Base-by-base conservation (phyloP, 2,113 vertebrate genomes). In the Colius striatus region DNA sequence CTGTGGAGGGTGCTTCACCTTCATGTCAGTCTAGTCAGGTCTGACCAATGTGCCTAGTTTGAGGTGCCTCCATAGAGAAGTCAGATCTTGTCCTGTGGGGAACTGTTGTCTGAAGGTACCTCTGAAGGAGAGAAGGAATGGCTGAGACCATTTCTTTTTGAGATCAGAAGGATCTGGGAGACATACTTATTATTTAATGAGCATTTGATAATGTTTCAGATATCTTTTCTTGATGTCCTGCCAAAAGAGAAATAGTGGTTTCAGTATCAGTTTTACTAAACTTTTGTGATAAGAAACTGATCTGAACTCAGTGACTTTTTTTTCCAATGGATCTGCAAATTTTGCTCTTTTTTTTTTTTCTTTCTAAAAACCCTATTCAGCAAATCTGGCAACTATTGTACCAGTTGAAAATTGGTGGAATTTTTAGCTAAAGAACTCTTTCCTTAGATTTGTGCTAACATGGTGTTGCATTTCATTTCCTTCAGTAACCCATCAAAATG, bases 11-110 rank as follows among this genome's bases (percentile, higher is more conserved):
- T 57, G 41, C 45, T 81, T 62, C 23, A 17, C 23, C 32, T 85
- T 57, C 2, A 2, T 48, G 53, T 78, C 8, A 0, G 29, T 66
- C n/a, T 16, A 2, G 10, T 50, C 11, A 36, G 41, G 9, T 43
- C 36, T 74, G 54, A 41, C 27, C 58, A 16, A 3, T 3, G 18
- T 61, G 32, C 34, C 41, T 9, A 6, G n/a, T 12, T 43, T 9
- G 7, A 10, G 21, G 16, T 41, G 25, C 60, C 41, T 92, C 32
- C 1, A 0, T 3, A 16, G 43, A 20, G 53, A 90, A 63, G 55
- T 25, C 2, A 0, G 16, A 43, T 68, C 1, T 0, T 29, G 67
- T 78, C 14, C 26, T 0, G 0, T 14, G 38, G 8, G 75, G 21
- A 47, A 23, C 1, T 48, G 23, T 3, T 91, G 50, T 20, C 58